Evolutionary conservation across 2,888 invertebrate species (phyloP).

Genomic region (Lycaena phlaeas): DNA sequence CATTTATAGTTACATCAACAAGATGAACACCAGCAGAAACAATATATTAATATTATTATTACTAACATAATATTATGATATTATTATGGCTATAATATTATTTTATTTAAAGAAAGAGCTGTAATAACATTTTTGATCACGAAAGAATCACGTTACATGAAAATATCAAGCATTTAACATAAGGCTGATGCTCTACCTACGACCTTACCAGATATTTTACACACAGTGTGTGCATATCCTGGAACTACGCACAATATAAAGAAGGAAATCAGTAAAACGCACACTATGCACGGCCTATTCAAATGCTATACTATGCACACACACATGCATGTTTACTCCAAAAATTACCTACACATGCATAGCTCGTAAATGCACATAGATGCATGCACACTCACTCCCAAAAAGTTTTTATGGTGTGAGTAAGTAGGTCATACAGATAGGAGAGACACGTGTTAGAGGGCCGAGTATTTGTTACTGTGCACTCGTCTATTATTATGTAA

Average conservation of each 20-base stretch:
- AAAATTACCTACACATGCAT: conserved; percentile 37
- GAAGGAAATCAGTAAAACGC: conserved; percentile 22
- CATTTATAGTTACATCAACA: too few species aligned
- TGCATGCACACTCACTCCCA: conserved; percentile 26
- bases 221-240: conserved; percentile 5
- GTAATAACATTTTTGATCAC: too few species aligned
- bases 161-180: too few species aligned
- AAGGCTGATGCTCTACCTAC: too few species aligned
- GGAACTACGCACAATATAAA: conserved; percentile 9
- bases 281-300: conserved; percentile 13
- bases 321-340: conserved; percentile 27
- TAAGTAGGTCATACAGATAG: conserved; percentile 69
- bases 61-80: too few species aligned
- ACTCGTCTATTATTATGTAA: conserved; percentile 19
- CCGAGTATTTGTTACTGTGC: conserved; percentile 48
- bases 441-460: conserved; percentile 67
- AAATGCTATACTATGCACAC: conserved; percentile 29
- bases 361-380: conserved; percentile 28
- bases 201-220: too few species aligned
- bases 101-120: too few species aligned
- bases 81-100: too few species aligned
- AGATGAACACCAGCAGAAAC: too few species aligned
- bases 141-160: too few species aligned
- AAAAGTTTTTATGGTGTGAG: conserved; percentile 35
- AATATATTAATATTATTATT: too few species aligned